Evolutionary conservation across 2,888 invertebrate species (phyloP).

Genomic region (Vannuccia rotundouncinata): DNA sequence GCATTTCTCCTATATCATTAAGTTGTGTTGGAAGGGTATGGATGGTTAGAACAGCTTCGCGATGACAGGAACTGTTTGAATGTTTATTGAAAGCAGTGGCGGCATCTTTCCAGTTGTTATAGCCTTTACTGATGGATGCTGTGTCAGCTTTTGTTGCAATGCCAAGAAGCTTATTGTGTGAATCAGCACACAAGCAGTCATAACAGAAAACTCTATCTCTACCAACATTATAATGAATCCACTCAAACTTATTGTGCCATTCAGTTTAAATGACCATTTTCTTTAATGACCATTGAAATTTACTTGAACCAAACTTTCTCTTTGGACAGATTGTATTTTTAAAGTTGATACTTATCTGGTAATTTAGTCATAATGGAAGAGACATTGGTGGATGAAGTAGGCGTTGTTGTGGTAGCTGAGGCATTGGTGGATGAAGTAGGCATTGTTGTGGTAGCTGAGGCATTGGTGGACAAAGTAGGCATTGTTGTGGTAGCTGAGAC

Average conservation of each 20-base stretch:
- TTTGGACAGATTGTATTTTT: too few species aligned
- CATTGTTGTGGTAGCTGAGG: too few species aligned
- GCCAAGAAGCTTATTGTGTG: neutral
- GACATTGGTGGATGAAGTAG: too few species aligned
- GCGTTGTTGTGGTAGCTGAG: too few species aligned
- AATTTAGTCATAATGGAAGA: too few species aligned
- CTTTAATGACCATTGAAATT: too few species aligned
- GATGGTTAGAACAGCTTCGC: neutral
- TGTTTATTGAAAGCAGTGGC: neutral
- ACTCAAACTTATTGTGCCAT: neutral
- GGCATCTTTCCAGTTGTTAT: neutral
- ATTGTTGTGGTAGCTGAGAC: too few species aligned
- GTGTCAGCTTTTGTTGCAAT: neutral
- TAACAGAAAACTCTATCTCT: neutral
- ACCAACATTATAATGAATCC: neutral
- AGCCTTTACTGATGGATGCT: neutral
- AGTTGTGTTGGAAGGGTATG: neutral
- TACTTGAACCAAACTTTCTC: too few species aligned
- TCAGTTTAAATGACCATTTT: neutral
- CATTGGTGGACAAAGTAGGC: too few species aligned
- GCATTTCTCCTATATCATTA: neutral
- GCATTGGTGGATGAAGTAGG: too few species aligned
- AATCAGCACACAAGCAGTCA: neutral
- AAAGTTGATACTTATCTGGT: too few species aligned
- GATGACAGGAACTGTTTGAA: neutral